A percentile compares a stretch with the other conserved stretches of the same genome.
phyloP scores from a whole-genome alignment of 2,888 invertebrate species.

The Clusia tigrina region DNA sequence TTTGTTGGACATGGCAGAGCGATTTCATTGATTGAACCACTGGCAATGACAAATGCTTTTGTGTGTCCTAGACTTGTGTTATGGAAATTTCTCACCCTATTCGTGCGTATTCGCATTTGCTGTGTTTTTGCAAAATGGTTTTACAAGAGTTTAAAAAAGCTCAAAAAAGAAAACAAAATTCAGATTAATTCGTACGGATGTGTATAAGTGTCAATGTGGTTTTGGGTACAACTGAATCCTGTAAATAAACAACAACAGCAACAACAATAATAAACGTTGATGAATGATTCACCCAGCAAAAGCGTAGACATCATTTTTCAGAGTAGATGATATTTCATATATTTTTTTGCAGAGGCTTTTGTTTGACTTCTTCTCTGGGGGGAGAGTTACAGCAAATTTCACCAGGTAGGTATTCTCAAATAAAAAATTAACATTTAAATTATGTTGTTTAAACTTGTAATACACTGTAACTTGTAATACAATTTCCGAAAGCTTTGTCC shows the following conservation, averaged over 20 bases:
- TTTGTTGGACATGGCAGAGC: too few species aligned
- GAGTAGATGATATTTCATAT: constrained; percentile 12
- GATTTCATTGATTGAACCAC: too few species aligned
- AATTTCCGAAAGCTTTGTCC: too few species aligned
- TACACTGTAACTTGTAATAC: too few species aligned
- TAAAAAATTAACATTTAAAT: too few species aligned
- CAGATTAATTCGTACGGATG: too few species aligned
- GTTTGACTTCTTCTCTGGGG: constrained; percentile 18
- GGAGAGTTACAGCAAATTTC: too few species aligned
- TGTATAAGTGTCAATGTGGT: background rate
- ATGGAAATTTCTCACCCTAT: background rate
- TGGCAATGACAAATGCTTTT: constrained; percentile 2
- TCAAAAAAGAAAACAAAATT: too few species aligned
- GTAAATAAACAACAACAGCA: background rate
- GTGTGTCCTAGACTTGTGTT: background rate
- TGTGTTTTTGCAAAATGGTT: background rate
- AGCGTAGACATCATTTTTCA: constrained; percentile 34
- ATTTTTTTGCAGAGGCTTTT: background rate
- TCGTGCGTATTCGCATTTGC: background rate
- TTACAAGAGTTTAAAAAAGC: background rate
- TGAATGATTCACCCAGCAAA: constrained; percentile 34
- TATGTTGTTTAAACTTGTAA: too few species aligned
- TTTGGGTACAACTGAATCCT: background rate
- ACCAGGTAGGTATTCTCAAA: too few species aligned
- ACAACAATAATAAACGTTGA: constrained; percentile 13